phyloP scores from a whole-genome alignment of 2,797 vertebrate species.

The Microctenopoma stevenorrisi region DNA sequence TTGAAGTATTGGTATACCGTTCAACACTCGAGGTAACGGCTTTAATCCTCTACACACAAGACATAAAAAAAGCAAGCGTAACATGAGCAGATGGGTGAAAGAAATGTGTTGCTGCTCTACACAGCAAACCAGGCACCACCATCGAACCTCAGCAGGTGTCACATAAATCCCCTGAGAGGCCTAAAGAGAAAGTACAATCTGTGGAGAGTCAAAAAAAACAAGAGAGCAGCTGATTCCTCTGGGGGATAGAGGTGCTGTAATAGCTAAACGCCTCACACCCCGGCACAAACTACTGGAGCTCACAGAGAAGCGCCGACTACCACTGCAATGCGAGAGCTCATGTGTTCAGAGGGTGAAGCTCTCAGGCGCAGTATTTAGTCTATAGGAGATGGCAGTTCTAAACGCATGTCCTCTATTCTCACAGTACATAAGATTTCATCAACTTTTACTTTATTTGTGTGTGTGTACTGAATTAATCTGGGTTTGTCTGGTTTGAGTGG shows the following conservation, averaged over 20 bases:
- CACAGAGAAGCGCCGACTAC: not conserved
- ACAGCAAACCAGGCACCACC: constrained; percentile 43
- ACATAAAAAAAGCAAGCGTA: not conserved
- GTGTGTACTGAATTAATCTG: constrained; percentile 17
- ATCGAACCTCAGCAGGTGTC: constrained; percentile 72
- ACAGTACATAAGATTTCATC: not conserved
- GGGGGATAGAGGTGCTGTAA: constrained; percentile 44
- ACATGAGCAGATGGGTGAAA: constrained; percentile 46
- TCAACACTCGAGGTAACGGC: not conserved
- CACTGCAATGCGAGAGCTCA: constrained; percentile 4
- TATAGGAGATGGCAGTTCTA: not conserved
- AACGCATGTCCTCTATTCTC: not conserved
- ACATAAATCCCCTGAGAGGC: constrained; percentile 54
- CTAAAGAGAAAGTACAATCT: constrained; percentile 53
- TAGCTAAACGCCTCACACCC: constrained; percentile 28
- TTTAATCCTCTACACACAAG: not conserved
- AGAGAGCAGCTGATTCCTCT: constrained; percentile 68
- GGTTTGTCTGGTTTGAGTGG: not conserved
- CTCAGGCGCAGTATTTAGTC: constrained; percentile 9
- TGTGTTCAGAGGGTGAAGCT: not conserved
- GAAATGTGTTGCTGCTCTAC: constrained; percentile 37
- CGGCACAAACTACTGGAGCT: constrained; percentile 14
- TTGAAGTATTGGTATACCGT: too few relatives aligned
- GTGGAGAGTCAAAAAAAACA: constrained; percentile 59
- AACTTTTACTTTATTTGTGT: not conserved